A percentile compares a stretch with the other conserved stretches of the same genome.
Evolutionary conservation across 1,140 invertebrate species (phyloP).

Genomic region (Neelides sp.): DNA sequence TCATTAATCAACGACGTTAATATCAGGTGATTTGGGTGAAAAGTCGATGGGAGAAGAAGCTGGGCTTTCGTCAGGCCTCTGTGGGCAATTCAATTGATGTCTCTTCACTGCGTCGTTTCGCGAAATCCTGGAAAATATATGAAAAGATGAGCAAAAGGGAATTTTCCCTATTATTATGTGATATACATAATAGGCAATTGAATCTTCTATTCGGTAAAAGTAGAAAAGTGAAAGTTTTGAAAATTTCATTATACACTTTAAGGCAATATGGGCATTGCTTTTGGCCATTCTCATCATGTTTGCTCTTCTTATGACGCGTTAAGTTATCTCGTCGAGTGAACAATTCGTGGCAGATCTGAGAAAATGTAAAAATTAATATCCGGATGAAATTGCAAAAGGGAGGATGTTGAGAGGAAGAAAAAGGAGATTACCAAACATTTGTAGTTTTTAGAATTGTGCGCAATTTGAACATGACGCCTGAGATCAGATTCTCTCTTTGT

Average conservation of each 20-base stretch:
- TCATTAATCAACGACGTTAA: too few relatives aligned
- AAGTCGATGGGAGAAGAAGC: too few relatives aligned
- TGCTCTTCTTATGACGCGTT: slow-evolving; percentile 18
- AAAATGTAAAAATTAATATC: too few relatives aligned
- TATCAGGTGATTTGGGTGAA: too few relatives aligned
- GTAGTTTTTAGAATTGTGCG: too few relatives aligned
- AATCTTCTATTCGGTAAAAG: not conserved
- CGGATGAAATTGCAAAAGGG: not conserved
- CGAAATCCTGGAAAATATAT: slow-evolving; percentile 5
- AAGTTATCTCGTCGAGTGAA: slow-evolving; percentile 25
- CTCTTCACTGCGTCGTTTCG: slow-evolving; percentile 15
- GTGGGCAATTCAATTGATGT: slow-evolving; percentile 12
- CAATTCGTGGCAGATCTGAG: slow-evolving; percentile 6
- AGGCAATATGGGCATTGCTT: slow-evolving; percentile 9
- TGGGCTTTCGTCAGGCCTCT: slow-evolving; percentile 1
- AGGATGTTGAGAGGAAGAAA: not conserved
- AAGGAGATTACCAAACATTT: too few relatives aligned
- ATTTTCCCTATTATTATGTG: not conserved
- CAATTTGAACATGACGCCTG: too few relatives aligned
- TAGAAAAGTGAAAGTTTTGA: not conserved
- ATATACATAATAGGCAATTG: too few relatives aligned
- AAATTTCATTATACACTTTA: slow-evolving; percentile 11
- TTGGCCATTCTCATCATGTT: slow-evolving; percentile 7
- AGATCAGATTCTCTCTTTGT: too few relatives aligned
- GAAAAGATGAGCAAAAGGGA: not conserved